phyloP scores from a whole-genome alignment of 2,888 invertebrate species.

The Drosophila vallismaia region DNA sequence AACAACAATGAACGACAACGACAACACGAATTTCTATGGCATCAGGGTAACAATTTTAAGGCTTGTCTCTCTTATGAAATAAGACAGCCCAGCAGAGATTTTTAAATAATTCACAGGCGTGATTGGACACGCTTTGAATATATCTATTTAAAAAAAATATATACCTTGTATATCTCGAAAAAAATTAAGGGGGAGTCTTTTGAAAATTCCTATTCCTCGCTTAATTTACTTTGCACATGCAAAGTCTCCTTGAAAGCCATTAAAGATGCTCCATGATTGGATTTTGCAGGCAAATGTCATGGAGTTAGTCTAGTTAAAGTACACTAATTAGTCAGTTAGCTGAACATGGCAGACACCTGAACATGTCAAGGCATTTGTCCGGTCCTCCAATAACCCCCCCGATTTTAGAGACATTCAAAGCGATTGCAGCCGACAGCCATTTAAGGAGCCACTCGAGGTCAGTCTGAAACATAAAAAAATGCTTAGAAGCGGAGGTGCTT shows the following conservation, averaged over 20 bases:
- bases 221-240: slow-evolving; percentile 54
- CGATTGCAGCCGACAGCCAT: slow-evolving; percentile 62
- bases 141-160: slow-evolving; percentile 4
- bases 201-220: slow-evolving; percentile 8
- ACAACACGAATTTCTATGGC: slow-evolving; percentile 55
- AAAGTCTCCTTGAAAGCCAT: slow-evolving; percentile 12
- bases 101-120: slow-evolving; percentile 59
- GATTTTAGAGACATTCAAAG: slow-evolving; percentile 43
- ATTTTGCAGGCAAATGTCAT: slow-evolving; percentile 60
- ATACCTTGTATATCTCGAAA: slow-evolving; percentile 4
- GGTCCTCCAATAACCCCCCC: not conserved
- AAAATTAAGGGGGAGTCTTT: not conserved
- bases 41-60: slow-evolving; percentile 52
- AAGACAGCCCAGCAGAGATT: slow-evolving; percentile 38
- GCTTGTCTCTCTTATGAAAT: slow-evolving; percentile 58
- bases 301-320: slow-evolving; percentile 46
- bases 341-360: slow-evolving; percentile 63
- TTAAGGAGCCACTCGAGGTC: slow-evolving; percentile 75
- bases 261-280: slow-evolving; percentile 35
- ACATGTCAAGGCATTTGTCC: slow-evolving; percentile 71
- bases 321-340: slow-evolving; percentile 67
- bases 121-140: slow-evolving; percentile 55
- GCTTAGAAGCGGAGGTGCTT: not conserved
- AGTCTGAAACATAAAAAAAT: slow-evolving; percentile 23
- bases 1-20: slow-evolving; percentile 23